Base-by-base conservation (phyloP, 2,113 vertebrate species). In the Callocephalon fimbriatum region DNA sequence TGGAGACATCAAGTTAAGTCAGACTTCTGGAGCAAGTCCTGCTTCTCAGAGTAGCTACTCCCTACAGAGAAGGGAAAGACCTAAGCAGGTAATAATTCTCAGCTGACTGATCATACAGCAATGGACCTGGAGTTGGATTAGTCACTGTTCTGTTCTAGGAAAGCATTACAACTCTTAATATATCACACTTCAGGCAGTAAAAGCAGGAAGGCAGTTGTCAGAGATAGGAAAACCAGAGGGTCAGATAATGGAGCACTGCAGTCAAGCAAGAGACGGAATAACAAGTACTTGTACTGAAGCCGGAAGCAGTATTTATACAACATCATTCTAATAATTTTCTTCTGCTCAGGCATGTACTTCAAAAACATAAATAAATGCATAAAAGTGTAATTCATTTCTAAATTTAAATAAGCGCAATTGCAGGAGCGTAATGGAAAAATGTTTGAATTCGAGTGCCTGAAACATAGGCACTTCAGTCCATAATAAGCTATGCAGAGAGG, bases 101-200 rank as follows among this genome's bases (percentile, higher is more conserved):
- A 92, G 86, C 91, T 95, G 88, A 95, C 92, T 0, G 7, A 79
- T 91, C 83, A 72, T 66, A 83, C 67, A 85, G 22, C 51, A 4
- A 77, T 75, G 76, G 87, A 76, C 62, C 44, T 50, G 66, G 66
- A 56, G 56, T 1, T 37, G 92, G 51, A 89, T 96, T 96, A 95
- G 92, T 97, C 95, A 95, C 73, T 81, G 40, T 53, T 70, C 86
- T 54, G 56, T 92, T 96, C 97, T 95, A 96, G 86, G 95, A 97
- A 93, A 94, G 80, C 62, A 79, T 74, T 77, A 56, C 66, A 51
- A 31, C 83, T 87, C 83, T 78, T 91, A 92, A 95, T 94, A 93
- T 81, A 94, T 75, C 70, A 86, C 68, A 61, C 94, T 87, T 58
- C 58, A 72, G 68, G 83, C 86, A 95, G 82, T 48, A 78, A 93